Evolutionary conservation across 35 echinoderm and acorn worm species (phyloP).

Genomic region (Patiria miniata): DNA sequence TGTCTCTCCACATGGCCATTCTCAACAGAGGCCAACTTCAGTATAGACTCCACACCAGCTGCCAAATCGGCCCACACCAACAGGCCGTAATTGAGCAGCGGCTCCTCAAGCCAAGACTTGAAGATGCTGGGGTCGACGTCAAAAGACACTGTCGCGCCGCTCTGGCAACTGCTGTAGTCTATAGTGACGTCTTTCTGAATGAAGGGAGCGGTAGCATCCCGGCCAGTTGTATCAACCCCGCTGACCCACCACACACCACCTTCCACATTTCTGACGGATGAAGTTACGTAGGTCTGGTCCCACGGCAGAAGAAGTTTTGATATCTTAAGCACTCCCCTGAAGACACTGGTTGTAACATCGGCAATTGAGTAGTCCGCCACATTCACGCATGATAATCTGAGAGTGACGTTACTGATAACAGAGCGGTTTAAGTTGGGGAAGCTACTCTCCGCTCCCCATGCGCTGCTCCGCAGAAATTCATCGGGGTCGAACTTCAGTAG

Average conservation of each 20-base stretch:
- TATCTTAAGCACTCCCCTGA: not conserved
- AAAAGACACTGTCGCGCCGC: not conserved
- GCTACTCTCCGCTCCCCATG: not conserved
- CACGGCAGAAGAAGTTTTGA: not conserved
- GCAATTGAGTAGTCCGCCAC: not conserved
- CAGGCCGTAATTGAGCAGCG: not conserved
- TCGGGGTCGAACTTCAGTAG: not conserved
- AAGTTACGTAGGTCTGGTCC: not conserved
- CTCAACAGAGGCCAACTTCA: not conserved
- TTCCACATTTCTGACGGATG: not conserved
- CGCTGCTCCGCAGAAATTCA: not conserved
- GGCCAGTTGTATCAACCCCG: not conserved
- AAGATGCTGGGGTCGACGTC: not conserved
- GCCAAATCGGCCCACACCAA: not conserved
- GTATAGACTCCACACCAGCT: not conserved
- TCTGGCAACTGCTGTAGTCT: not conserved
- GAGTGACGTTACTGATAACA: not conserved
- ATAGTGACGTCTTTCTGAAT: not conserved
- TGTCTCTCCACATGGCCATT: not conserved
- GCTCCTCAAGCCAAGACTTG: slow-evolving; percentile 12
- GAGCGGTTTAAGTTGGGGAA: not conserved
- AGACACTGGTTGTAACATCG: not conserved
- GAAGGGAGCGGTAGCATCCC: not conserved
- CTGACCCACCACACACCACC: not conserved
- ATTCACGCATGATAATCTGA: not conserved